Base-by-base conservation (phyloP, 2,888 invertebrate species). In the Hesperia comma region DNA sequence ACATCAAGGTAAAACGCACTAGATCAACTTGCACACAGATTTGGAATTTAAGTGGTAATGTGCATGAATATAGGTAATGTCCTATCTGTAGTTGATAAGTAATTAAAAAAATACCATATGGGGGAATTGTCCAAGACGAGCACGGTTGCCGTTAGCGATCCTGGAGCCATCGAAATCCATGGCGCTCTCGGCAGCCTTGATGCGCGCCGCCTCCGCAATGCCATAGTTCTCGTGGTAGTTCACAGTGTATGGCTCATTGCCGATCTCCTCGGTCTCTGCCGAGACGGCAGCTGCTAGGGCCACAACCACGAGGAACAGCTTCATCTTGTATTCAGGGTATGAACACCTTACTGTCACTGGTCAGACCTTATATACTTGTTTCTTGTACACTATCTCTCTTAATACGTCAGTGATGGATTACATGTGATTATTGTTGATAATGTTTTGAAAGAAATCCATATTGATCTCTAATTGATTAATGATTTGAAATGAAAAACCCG, bases 171-270 rank as follows among this genome's bases (percentile, higher is more conserved):
- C 79, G 66, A 79, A 77, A 70, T 77, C 76, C 17, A 51, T 49
- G 4, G 78, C 76, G 19, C 71, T 75, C 56, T 81, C 81, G 1
- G 71, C 71, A 0, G 68, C 68, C 71, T 73, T 75, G 61, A 81
- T 75, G 43, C 76, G 74, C 0, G 71, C 70, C 1, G 79, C 79
- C 46, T 73, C 72, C 0, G 74, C 73, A 33, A 80, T 76, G 10
- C 81, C 81, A 14, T 77, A 67, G 26, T 49, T 66, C n/a, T 73
- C 71, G 63, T 80, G 80, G 73, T 80, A 80, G 71, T 76, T 51
- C 14, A 51, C 17, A 14, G 51, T 21, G 21, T 6, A 14, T 14
- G 51, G 51, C 51, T 21, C 51, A 21, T 21, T 14, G 51, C 51
- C 21, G 21, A 51, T 6, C 51, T 21, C 51, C 51, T 51, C 51